phyloP scores from a whole-genome alignment of 2,113 vertebrate species.

The Oryzias woworae region DNA sequence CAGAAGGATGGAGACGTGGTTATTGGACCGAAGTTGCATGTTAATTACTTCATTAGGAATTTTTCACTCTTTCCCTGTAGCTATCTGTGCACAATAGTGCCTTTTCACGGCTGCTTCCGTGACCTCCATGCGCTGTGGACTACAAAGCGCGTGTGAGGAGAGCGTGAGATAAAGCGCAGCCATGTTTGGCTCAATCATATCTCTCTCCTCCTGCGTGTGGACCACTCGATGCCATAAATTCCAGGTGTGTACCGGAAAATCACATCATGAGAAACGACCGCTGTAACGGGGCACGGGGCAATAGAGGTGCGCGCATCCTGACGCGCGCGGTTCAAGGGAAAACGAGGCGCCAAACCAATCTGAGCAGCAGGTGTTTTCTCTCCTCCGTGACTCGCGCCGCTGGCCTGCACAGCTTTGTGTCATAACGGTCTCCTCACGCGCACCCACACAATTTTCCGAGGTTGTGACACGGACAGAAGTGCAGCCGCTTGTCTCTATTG shows the following conservation, averaged over 20 bases:
- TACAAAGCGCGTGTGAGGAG: background rate
- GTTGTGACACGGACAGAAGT: constrained; percentile 67
- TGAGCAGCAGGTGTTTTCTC: constrained; percentile 51
- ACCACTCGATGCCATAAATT: constrained; percentile 14
- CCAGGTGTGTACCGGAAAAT: constrained; percentile 38
- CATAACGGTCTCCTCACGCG: constrained; percentile 48
- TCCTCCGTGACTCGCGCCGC: constrained; percentile 34
- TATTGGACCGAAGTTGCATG: constrained; percentile 3
- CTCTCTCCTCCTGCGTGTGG: background rate
- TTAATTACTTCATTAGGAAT: constrained; percentile 32
- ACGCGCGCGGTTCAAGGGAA: background rate
- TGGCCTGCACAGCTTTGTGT: constrained; percentile 44
- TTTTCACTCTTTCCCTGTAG: background rate
- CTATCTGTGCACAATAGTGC: constrained; percentile 37
- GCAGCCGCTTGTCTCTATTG: constrained; percentile 74
- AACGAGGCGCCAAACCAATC: constrained; percentile 5
- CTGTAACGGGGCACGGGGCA: constrained; percentile 23
- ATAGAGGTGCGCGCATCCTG: too few relatives aligned
- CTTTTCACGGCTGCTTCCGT: constrained; percentile 29
- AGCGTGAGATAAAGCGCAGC: background rate
- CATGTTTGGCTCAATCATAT: constrained; percentile 10
- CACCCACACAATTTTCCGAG: constrained; percentile 22
- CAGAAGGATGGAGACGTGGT: background rate
- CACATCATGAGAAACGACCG: constrained; percentile 23
- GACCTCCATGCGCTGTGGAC: constrained; percentile 4